Conservation (phyloP, 1,140 invertebrate genomes). For the Oryzaephilus surinamensis region DNA sequence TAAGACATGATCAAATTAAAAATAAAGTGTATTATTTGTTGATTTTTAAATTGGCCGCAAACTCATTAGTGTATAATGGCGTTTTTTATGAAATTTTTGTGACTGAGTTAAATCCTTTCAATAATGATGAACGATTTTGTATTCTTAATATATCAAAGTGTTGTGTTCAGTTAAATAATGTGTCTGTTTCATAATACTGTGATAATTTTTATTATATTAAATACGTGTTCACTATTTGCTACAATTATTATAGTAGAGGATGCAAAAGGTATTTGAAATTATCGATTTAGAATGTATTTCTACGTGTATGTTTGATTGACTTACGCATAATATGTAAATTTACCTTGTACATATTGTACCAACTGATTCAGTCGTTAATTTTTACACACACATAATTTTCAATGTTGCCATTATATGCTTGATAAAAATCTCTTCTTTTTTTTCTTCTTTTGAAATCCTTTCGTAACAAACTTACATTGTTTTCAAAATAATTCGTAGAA, state of each 20-base stretch:
- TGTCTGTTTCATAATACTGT: slow-evolving; percentile 15
- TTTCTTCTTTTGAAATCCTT: not conserved
- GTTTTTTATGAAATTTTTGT: too few species aligned
- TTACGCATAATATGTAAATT: too few species aligned
- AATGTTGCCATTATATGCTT: not conserved
- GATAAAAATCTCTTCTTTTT: slow-evolving; percentile 1
- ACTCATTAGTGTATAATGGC: too few species aligned
- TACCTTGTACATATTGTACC: too few species aligned
- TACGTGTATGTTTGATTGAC: too few species aligned
- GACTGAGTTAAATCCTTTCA: not conserved
- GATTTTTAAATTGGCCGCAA: too few species aligned
- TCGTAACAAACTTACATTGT: too few species aligned
- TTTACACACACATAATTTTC: not conserved
- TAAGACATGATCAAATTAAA: slow-evolving; percentile 16
- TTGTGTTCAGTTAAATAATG: slow-evolving; percentile 11
- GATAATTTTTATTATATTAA: slow-evolving; percentile 16
- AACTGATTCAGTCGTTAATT: not conserved
- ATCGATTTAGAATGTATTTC: too few species aligned
- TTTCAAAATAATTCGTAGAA: too few species aligned
- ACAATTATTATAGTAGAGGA: slow-evolving; percentile 33
- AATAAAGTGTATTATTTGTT: too few species aligned
- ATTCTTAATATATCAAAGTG: too few species aligned
- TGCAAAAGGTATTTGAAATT: slow-evolving; percentile 29
- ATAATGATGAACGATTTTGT: not conserved
- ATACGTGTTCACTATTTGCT: slow-evolving; percentile 12